phyloP scores from a whole-genome alignment of 2,797 vertebrate genomes.

The Neopelma chrysocephalum region DNA sequence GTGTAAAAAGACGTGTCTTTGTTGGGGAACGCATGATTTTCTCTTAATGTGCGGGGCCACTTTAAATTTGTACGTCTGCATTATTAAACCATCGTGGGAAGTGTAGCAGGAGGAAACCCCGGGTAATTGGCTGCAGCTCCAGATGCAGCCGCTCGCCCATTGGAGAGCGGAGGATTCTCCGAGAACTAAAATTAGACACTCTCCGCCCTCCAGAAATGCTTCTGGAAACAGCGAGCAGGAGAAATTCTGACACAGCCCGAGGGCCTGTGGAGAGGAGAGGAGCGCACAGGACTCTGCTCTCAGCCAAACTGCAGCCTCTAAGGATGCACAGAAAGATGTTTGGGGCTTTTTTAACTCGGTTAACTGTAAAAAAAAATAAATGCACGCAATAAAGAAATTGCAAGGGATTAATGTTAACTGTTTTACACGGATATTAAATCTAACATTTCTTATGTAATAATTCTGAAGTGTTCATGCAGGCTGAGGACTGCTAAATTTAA shows the following conservation, averaged over 20 bases:
- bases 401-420: not conserved
- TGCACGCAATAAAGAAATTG: not conserved
- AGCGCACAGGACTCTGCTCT: not conserved
- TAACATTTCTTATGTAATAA: not conserved
- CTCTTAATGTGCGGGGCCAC: not conserved
- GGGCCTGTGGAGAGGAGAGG: not conserved
- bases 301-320: rapidly evolving
- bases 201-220: constrained; percentile 62
- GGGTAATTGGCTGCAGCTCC: constrained; percentile 55
- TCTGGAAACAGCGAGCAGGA: constrained; percentile 58
- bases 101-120: constrained; percentile 27
- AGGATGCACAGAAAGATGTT: too few species aligned
- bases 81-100: constrained; percentile 49
- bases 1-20: not conserved
- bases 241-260: not conserved
- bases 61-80: constrained; percentile 38
- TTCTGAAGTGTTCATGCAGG: not conserved
- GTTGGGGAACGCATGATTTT: not conserved
- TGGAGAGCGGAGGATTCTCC: constrained; percentile 40
- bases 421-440: not conserved
- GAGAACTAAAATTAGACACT: constrained; percentile 58
- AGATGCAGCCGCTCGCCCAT: constrained; percentile 17
- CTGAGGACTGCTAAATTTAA: not conserved
- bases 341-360: not conserved
- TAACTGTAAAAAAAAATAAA: not conserved